These are phyloP conservation scores for Pangasianodon gigas DNA, from an alignment of 2,113 vertebrate species.

Conservation along the genomic window DNA sequence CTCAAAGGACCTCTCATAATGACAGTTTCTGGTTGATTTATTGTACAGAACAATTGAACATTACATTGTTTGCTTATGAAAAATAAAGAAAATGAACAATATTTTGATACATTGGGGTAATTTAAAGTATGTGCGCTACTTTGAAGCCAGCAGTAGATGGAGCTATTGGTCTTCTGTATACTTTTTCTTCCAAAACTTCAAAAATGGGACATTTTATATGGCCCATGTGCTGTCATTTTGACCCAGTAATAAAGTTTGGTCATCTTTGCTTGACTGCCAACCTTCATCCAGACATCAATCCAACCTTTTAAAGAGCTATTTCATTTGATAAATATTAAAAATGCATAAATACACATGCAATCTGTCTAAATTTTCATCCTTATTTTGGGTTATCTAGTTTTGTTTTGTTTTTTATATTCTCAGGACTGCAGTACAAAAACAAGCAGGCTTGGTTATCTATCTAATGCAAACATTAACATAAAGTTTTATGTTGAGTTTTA, in stretches of 20 bases:
- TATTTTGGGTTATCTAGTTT: neutral
- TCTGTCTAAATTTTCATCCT: neutral
- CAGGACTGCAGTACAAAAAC: neutral
- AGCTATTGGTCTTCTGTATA: neutral
- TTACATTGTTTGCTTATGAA: neutral
- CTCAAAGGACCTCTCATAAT: neutral
- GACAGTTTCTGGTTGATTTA: neutral
- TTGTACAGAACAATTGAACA: neutral
- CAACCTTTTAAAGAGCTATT: neutral
- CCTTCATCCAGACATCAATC: neutral
- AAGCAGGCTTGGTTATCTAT: neutral
- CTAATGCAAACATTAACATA: neutral
- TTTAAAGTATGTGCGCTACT: neutral
- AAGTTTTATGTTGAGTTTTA: neutral
- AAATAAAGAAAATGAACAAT: neutral
- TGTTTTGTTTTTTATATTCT: neutral
- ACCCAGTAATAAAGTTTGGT: neutral
- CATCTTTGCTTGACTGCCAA: neutral
- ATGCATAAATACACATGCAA: neutral
- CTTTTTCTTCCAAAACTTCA: neutral
- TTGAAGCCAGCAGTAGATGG: neutral
- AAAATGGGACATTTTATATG: neutral
- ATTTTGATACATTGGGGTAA: neutral
- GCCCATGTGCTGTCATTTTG: neutral
- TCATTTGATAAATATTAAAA: neutral